Base-by-base conservation (phyloP, 2,888 invertebrate genomes). In the Hedychridium roseum region DNA sequence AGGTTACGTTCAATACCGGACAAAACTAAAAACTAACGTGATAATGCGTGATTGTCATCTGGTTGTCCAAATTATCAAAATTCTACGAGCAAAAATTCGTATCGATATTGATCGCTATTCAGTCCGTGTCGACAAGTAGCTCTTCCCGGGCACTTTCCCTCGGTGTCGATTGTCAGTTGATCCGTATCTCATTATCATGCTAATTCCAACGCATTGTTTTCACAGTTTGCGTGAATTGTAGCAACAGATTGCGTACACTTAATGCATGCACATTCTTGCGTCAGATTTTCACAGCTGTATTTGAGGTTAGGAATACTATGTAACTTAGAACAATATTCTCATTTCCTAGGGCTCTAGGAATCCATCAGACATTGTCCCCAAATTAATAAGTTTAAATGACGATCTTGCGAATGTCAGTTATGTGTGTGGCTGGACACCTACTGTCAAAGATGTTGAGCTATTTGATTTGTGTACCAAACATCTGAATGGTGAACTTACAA, bases 341-440 rank as follows among this genome's bases (percentile, higher is more conserved):
- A 32, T 26, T 48, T 47, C 30, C 28, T 43, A 56, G 56, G 50
- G 43, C 21, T 23, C 40, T 16, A 28, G 41, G 27, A 45, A 45
- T 20, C 40, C 50, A 20, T 32, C 41, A 42, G 43, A 60, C 36
- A 50, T 73, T 44, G 53, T 43, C 20, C 12, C 56, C 16, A 50
- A 56, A 15, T 64, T 75, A 52, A 54, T 60, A 26, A 54, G 44
- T 28, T 64, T 81, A 56, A 73, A 82, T 71, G 74, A 76, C 59
- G 81, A 83, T 73, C 79, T 86, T 48, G 80, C 80, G 48, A 72
- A 81, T 34, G 80, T 80, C 67, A 86, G 86, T 78, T 87, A 86
- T 57, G 68, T 85, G 47, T 80, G 81, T 70, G 84, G 84, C 54
- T 86, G 82, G 78, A 69, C 60, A 40, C 85, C 86, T 18, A 82